Evolutionary conservation across 2,113 vertebrate genomes (phyloP).

Genomic region (Hoplias malabaricus): DNA sequence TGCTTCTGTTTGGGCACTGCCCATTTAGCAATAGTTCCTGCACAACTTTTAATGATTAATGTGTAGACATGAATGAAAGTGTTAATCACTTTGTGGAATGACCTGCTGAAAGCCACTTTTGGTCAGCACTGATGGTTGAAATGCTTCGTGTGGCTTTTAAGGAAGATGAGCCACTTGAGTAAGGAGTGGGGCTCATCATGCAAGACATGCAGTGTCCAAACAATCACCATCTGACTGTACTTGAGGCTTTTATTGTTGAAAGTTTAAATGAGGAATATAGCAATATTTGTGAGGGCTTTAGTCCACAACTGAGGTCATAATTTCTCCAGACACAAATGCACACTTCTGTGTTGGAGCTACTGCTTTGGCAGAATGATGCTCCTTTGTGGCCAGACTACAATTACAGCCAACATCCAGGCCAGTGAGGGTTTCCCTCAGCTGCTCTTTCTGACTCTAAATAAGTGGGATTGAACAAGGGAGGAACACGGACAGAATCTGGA

Average conservation of each 20-base stretch:
- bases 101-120: not conserved
- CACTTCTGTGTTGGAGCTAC: slow-evolving; percentile 8
- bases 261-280: not conserved
- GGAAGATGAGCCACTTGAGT: too few species aligned
- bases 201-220: too few species aligned
- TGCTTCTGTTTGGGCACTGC: not conserved
- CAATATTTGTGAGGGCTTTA: not conserved
- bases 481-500: slow-evolving; percentile 34
- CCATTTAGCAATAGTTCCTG: too few species aligned
- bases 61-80: not conserved
- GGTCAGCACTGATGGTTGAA: not conserved
- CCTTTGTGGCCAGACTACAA: slow-evolving; percentile 29
- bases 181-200: too few species aligned
- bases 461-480: slow-evolving; percentile 63
- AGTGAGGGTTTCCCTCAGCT: slow-evolving; percentile 75
- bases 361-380: slow-evolving; percentile 24
- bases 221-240: too few species aligned
- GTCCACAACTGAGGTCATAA: not conserved
- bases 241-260: too few species aligned
- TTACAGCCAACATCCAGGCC: slow-evolving; percentile 13
- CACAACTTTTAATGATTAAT: slow-evolving; percentile 9
- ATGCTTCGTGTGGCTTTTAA: not conserved
- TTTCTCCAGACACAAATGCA: not conserved
- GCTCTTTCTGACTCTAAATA: slow-evolving; percentile 71
- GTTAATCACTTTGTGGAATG: slow-evolving; percentile 18